Base-by-base conservation (phyloP, 2,888 invertebrate species). In the Lepidonotus clava region DNA sequence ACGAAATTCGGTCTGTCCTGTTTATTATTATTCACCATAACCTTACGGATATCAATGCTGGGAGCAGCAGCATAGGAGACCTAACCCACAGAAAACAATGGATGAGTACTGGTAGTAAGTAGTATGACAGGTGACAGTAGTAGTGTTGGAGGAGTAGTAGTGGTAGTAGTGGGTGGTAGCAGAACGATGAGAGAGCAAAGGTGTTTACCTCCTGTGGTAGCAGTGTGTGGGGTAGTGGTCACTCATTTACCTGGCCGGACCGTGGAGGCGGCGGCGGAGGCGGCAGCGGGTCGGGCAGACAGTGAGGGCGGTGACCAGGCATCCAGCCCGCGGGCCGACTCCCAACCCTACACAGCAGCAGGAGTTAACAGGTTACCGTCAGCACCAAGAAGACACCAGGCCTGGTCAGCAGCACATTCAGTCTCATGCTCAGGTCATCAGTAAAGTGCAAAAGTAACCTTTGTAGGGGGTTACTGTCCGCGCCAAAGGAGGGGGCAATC, bases 61-160 rank as follows among this genome's bases (percentile, higher is more conserved):
- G 71, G 71, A 71, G 18, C 71, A 71, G 71, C 71, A 71, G 71
- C 71, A 71, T n/a, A n/a, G n/a, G n/a, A n/a, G n/a, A 38, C 34
- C 11, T 61, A 1, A 56, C 8, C 28, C 24, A 61, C 21, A 61
- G 46, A 18, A 46, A 46, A 46, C 46, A 18, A 46, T 46, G 46
- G 46, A 46, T 46, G 46, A 28, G 61, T 61, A 61, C 28, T 2
- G 28, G 28, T 61, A 61, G 28, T 61, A 24, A n/a, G 61, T 61
- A 61, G 61, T 24, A 61, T 61, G 14, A 32, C 11, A 14, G 56
- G 8, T 56, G 56, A 4, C n/a, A 56, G 56, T 61, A 28, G 61
- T 61, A 28, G 61, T 28, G 24, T 56, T 28, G 61, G 28, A 4
- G 14, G 11, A 61, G 61, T 61, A 61, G 61, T 28, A 61, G 61